Percentiles rank a stretch among this genome's conserved stretches.
Conservation (phyloP, 2,797 vertebrate genomes). For the Chiroxiphia lanceolata region DNA sequence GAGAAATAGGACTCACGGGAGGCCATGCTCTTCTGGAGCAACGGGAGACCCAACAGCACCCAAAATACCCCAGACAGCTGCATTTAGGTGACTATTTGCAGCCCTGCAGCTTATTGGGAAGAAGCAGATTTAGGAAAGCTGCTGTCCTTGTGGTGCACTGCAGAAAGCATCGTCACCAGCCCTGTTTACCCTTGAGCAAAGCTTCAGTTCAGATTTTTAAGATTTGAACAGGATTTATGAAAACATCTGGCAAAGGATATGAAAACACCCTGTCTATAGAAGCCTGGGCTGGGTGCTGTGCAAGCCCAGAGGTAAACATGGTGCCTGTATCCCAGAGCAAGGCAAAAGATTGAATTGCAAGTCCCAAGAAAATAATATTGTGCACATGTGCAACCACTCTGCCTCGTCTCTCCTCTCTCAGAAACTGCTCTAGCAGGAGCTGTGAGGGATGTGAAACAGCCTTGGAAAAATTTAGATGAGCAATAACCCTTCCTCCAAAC, state of each 20-base stretch:
- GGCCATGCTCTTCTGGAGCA: not conserved
- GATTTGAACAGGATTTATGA: not conserved
- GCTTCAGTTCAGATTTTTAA: not conserved
- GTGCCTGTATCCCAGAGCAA: not conserved
- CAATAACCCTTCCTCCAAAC: not conserved
- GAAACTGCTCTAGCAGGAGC: not conserved
- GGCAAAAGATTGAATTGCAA: not conserved
- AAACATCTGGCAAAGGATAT: not conserved
- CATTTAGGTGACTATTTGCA: not conserved
- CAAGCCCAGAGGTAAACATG: not conserved
- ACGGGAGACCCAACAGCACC: not conserved
- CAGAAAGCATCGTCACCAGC: not conserved
- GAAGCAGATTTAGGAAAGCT: not conserved
- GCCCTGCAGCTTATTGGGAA: not conserved
- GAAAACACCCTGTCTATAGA: not conserved
- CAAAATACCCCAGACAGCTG: not conserved
- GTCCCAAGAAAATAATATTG: not conserved
- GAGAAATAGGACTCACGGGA: not conserved
- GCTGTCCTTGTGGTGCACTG: not conserved
- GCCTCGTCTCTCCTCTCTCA: not conserved
- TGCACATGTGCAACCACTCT: not conserved
- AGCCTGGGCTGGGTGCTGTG: not conserved
- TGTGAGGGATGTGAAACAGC: not conserved
- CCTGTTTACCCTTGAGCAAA: not conserved
- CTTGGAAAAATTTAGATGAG: not conserved